phyloP scores from a whole-genome alignment of 92 coral and sea anemone species.

The Phenganax marumi region DNA sequence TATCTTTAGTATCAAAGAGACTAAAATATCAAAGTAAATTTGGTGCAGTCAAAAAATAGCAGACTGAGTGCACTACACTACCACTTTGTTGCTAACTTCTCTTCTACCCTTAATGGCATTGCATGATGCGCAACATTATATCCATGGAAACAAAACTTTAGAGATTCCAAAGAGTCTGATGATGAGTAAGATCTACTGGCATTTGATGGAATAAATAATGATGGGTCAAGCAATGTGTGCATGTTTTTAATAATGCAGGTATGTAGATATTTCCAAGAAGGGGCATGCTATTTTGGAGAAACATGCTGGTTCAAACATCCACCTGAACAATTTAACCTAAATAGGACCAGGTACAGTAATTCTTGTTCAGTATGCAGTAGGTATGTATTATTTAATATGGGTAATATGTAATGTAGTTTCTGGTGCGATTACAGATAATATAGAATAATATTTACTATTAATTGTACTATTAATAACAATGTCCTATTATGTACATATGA shows the following conservation, averaged over 20 bases:
- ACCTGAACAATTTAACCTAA: conserved; percentile 40
- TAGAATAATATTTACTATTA: too few species aligned
- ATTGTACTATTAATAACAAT: too few species aligned
- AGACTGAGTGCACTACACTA: too few species aligned
- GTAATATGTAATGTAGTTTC: neutral
- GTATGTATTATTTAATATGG: neutral
- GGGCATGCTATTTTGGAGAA: conserved; percentile 82
- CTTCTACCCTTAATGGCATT: too few species aligned
- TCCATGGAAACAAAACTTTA: neutral
- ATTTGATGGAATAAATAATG: conserved; percentile 2
- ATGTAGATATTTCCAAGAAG: conserved; percentile 81
- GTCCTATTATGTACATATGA: too few species aligned
- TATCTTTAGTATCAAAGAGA: neutral
- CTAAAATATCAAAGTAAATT: neutral
- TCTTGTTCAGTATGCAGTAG: neutral
- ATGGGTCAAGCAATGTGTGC: neutral
- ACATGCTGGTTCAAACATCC: conserved; percentile 92
- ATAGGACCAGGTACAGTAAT: conserved; percentile 25
- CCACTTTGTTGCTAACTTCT: too few species aligned
- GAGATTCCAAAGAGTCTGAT: neutral
- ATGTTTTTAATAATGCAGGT: conserved; percentile 50
- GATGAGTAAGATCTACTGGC: neutral
- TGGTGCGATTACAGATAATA: neutral
- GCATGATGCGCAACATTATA: neutral
- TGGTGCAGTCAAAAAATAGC: too few species aligned